These are phyloP conservation scores for Limnephilus rhombicus DNA, from an alignment of 2,888 invertebrate genomes.

Conservation along the genomic window DNA sequence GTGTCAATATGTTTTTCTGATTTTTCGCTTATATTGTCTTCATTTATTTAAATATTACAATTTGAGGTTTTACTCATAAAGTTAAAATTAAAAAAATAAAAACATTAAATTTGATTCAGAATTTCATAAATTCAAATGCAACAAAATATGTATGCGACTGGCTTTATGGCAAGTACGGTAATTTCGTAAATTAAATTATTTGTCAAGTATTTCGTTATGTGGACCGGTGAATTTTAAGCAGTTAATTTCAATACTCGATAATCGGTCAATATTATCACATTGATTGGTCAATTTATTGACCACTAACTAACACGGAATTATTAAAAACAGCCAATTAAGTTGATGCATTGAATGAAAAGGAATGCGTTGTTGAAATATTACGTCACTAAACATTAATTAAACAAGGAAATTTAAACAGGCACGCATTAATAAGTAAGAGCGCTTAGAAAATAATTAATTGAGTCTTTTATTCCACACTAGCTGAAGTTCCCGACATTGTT, in stretches of 20 bases:
- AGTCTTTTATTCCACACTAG: not conserved
- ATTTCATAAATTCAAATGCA: not conserved
- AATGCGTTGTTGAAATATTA: not conserved
- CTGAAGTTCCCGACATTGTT: too few species aligned
- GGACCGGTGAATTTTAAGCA: not conserved
- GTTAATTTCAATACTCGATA: not conserved
- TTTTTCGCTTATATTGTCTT: too few species aligned
- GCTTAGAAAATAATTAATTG: not conserved
- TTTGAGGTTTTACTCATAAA: too few species aligned
- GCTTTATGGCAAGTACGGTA: not conserved
- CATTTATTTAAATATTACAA: too few species aligned
- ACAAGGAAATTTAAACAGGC: too few species aligned
- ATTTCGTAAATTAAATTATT: not conserved
- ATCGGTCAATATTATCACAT: not conserved
- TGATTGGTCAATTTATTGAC: not conserved
- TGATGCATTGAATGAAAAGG: not conserved
- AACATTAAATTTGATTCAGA: not conserved
- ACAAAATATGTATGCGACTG: not conserved
- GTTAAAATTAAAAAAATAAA: too few species aligned
- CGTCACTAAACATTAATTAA: not conserved
- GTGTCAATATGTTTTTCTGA: too few species aligned
- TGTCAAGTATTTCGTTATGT: not conserved
- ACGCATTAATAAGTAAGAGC: not conserved
- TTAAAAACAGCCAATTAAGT: not conserved
- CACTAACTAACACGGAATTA: not conserved